A percentile compares a stretch with the other conserved stretches of the same genome.
Evolutionary conservation across 2,113 vertebrate genomes (phyloP).

Genomic region (Rattus norvegicus): DNA sequence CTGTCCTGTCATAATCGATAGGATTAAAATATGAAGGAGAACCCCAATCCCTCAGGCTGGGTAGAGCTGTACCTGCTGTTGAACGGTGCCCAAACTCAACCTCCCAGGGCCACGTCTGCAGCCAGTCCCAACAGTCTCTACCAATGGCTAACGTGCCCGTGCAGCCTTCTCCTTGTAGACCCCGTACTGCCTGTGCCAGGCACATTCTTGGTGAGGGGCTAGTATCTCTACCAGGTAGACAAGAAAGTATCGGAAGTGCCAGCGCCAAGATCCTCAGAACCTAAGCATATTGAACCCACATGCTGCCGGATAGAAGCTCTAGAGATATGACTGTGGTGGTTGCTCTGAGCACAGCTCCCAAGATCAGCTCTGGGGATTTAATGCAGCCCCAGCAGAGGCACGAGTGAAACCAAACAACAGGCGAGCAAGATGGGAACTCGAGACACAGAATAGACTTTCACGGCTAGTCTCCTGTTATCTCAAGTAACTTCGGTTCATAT

Average conservation of each 20-base stretch:
- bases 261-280: background rate
- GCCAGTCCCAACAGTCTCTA: background rate
- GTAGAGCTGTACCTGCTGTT: background rate
- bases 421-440: background rate
- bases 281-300: background rate
- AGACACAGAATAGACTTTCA: background rate
- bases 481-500: background rate
- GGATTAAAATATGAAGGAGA: slow-evolving; percentile 12
- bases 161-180: background rate
- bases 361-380: background rate
- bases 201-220: background rate
- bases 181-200: background rate
- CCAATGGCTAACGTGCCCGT: too few species aligned
- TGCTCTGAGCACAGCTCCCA: background rate
- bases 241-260: background rate
- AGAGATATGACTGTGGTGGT: rapidly evolving
- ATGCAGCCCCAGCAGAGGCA: background rate
- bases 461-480: background rate
- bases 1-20: background rate
- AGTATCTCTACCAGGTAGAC: background rate
- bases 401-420: background rate
- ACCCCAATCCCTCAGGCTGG: background rate
- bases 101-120: background rate
- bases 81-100: background rate
- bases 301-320: background rate